phyloP scores from a whole-genome alignment of 2,888 invertebrate species.

The Torymus tubicola region DNA sequence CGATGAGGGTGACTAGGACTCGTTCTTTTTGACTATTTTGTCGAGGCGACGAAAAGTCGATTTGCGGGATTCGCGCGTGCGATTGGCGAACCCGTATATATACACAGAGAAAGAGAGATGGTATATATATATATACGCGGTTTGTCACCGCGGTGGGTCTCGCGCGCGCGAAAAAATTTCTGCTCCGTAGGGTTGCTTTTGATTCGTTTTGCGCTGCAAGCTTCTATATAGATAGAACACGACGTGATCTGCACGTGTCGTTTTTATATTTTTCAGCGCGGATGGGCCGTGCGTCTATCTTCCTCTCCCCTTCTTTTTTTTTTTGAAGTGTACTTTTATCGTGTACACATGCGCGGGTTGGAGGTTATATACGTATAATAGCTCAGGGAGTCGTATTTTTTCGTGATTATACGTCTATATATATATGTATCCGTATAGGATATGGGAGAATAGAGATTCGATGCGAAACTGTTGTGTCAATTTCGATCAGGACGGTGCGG shows the following conservation, averaged over 20 bases:
- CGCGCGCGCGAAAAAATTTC: slow-evolving; percentile 53
- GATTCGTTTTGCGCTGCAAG: slow-evolving; percentile 50
- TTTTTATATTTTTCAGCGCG: slow-evolving; percentile 23
- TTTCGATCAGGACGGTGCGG: slow-evolving; percentile 44
- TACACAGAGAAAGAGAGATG: slow-evolving; percentile 51
- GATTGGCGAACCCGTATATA: slow-evolving; percentile 43
- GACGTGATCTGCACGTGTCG: slow-evolving; percentile 35
- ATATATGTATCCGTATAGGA: too few species aligned
- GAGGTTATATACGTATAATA: slow-evolving; percentile 26
- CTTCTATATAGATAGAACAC: background rate
- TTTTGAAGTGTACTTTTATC: slow-evolving; percentile 42
- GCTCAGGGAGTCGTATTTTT: slow-evolving; percentile 53
- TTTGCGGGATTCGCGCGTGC: slow-evolving; percentile 47
- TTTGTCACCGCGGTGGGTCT: slow-evolving; percentile 35
- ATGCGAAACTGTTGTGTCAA: slow-evolving; percentile 41
- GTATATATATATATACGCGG: slow-evolving; percentile 25
- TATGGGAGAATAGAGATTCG: slow-evolving; percentile 7
- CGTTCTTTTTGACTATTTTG: slow-evolving; percentile 45
- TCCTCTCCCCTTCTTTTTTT: slow-evolving; percentile 7
- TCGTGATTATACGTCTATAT: slow-evolving; percentile 36
- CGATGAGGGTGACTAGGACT: slow-evolving; percentile 26
- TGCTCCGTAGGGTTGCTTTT: slow-evolving; percentile 49
- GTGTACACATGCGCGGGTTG: background rate
- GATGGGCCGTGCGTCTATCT: too few species aligned
- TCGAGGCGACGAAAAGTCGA: slow-evolving; percentile 54